A percentile compares a stretch with the other conserved stretches of the same genome.
Conservation (phyloP, 2,888 invertebrate genomes). For the Napeogenes inachia region DNA sequence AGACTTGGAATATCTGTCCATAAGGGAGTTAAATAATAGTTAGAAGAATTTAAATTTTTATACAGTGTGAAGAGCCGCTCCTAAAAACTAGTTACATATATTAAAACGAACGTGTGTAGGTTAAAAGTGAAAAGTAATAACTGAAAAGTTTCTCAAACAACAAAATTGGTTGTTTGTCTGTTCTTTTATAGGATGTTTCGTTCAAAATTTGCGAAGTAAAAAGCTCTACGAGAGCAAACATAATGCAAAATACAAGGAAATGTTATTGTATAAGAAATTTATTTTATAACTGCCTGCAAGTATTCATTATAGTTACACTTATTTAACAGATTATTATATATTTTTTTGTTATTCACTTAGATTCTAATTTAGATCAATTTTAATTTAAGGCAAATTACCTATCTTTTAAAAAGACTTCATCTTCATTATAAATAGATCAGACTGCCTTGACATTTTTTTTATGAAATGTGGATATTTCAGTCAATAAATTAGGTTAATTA, state of each 20-base stretch:
- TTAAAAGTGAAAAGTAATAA: background rate
- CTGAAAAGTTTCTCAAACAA: background rate
- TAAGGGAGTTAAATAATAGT: too few species aligned
- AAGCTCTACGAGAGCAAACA: conserved; percentile 12
- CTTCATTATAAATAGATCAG: background rate
- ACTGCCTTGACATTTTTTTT: background rate
- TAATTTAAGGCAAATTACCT: background rate
- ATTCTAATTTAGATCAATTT: background rate
- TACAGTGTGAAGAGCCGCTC: too few species aligned
- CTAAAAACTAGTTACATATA: too few species aligned
- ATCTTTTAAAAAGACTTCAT: background rate
- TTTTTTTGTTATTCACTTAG: background rate
- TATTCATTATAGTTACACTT: too few species aligned
- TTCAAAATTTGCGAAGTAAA: conserved; percentile 17
- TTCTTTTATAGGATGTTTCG: conserved; percentile 8
- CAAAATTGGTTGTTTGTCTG: conserved; percentile 16
- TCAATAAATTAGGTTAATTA: conserved; percentile 30
- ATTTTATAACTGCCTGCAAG: too few species aligned
- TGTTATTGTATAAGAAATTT: background rate
- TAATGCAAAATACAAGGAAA: conserved; percentile 10
- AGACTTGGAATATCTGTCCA: too few species aligned
- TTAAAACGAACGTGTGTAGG: too few species aligned
- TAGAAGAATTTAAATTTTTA: too few species aligned
- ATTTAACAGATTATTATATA: too few species aligned
- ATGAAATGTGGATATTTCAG: conserved; percentile 1